Conservation (phyloP, 1,140 invertebrate species). For the Agrypnia vestita region DNA sequence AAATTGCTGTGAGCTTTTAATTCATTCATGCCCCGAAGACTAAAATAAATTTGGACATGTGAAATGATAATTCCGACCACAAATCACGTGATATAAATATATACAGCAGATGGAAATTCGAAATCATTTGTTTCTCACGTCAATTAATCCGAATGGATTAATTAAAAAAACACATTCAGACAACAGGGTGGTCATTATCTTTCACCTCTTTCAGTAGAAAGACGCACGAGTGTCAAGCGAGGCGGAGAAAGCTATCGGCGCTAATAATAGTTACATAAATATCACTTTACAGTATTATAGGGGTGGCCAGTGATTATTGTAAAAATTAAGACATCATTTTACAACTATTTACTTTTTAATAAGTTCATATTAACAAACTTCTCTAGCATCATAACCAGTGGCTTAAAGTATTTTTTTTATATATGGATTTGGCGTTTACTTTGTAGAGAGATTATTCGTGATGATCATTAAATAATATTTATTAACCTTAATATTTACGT, state of each 20-base stretch:
- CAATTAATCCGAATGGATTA: neutral
- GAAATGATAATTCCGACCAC: constrained; percentile 23
- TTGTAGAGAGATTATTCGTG: too few species aligned
- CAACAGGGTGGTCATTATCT: constrained; percentile 25
- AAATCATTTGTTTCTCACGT: constrained; percentile 23
- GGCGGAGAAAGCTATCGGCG: constrained; percentile 9
- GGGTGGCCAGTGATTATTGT: too few species aligned
- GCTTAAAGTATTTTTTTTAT: too few species aligned
- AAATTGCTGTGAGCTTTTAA: constrained; percentile 7
- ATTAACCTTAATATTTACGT: too few species aligned
- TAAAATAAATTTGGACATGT: constrained; percentile 12
- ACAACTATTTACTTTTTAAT: too few species aligned
- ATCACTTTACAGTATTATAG: too few species aligned
- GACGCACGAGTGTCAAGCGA: neutral
- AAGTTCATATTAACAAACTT: too few species aligned
- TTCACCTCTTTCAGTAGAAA: constrained; percentile 21
- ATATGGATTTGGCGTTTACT: too few species aligned
- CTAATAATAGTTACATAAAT: too few species aligned
- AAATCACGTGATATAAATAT: constrained; percentile 13
- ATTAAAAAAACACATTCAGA: constrained; percentile 15
- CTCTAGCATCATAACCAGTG: too few species aligned
- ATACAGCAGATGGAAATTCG: constrained; percentile 12
- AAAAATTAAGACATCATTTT: too few species aligned
- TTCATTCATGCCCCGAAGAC: constrained; percentile 19
- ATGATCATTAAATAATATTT: too few species aligned